Evolutionary conservation across 2,797 vertebrate species (phyloP).

Genomic region (Rhynchotus rufescens): DNA sequence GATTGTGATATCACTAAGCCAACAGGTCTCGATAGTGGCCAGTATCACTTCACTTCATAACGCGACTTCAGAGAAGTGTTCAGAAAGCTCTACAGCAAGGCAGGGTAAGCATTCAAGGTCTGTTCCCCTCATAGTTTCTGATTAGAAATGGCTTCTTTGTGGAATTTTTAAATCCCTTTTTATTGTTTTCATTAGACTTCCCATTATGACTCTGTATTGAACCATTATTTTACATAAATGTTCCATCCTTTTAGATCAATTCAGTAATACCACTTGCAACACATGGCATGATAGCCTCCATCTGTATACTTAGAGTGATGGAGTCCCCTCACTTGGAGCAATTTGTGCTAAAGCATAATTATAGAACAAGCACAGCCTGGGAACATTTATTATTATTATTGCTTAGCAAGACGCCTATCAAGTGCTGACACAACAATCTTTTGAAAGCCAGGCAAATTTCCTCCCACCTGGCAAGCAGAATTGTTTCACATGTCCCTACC

Average conservation of each 20-base stretch:
- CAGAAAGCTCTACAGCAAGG: background rate
- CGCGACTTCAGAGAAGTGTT: background rate
- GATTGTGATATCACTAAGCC: background rate
- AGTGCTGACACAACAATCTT: constrained; percentile 15
- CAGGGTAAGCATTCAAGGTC: background rate
- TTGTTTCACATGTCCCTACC: background rate
- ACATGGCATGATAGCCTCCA: background rate
- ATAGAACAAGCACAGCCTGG: background rate
- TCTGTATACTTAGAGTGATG: background rate
- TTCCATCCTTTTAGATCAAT: background rate
- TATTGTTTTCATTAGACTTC: background rate
- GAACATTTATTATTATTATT: constrained; percentile 15
- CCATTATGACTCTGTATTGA: background rate
- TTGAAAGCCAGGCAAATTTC: constrained; percentile 37
- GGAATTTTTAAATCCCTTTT: background rate
- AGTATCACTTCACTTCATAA: background rate
- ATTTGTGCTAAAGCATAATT: constrained; percentile 5
- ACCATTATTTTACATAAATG: background rate
- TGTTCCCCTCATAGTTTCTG: background rate
- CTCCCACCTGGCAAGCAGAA: constrained; percentile 42
- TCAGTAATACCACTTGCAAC: background rate
- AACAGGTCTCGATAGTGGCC: accelerated
- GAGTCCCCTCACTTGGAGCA: background rate
- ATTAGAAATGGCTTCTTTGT: accelerated
- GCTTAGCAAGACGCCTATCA: background rate